phyloP scores from a whole-genome alignment of 2,113 vertebrate genomes.

The Cynoglossus semilaevis region DNA sequence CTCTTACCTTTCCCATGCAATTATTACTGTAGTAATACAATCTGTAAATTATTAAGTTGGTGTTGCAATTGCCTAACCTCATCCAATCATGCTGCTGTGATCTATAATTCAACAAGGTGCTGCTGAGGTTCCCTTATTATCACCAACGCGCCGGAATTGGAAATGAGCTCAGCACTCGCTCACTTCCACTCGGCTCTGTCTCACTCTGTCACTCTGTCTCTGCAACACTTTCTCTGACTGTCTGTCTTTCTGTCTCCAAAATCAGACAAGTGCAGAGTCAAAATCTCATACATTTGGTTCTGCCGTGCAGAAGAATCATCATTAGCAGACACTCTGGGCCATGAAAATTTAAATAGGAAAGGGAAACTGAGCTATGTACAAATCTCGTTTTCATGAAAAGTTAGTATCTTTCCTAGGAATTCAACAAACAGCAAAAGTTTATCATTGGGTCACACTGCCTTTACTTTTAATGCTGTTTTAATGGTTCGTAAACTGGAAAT shows the following conservation, averaged over 20 bases:
- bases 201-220: slow-evolving; percentile 51
- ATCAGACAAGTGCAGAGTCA: slow-evolving; percentile 40
- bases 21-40: slow-evolving; percentile 71
- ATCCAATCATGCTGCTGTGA: slow-evolving; percentile 72
- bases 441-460: no score
- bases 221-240: slow-evolving; percentile 22
- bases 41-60: slow-evolving; percentile 75
- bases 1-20: slow-evolving; percentile 57
- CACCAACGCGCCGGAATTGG: slow-evolving; percentile 65
- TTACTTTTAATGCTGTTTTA: no score
- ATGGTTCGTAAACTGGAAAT: no score
- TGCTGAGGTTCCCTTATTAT: slow-evolving; percentile 72
- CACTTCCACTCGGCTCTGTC: slow-evolving; percentile 27
- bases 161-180: slow-evolving; percentile 52
- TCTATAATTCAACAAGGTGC: slow-evolving; percentile 76
- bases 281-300: slow-evolving; percentile 48
- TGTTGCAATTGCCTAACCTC: slow-evolving; percentile 72
- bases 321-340: slow-evolving; percentile 34
- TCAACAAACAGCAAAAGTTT: no score
- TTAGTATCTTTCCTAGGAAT: no score
- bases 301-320: slow-evolving; percentile 30
- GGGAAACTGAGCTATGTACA: slow-evolving; percentile 22
- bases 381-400: no score
- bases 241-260: slow-evolving; percentile 51
- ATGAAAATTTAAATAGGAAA: slow-evolving; percentile 26